Evolutionary conservation across 2,888 invertebrate species (phyloP), one percentile per base, ranked within the genome.

Genomic region (Drosophila quinaria): DNA sequence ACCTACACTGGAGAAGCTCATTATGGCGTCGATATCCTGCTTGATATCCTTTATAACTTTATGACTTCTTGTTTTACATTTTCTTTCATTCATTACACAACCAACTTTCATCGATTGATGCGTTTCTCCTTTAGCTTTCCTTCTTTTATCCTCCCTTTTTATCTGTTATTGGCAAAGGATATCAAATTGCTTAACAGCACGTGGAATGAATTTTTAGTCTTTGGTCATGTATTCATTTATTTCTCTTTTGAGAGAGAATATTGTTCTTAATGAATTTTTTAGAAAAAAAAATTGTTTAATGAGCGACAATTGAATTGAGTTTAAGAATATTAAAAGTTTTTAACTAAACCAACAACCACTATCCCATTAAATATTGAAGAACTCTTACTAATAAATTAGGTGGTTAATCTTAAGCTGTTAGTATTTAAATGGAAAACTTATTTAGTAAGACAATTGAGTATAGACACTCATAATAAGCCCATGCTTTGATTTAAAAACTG

Each of bases 1-100:
- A 58, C 44, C 33, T 37, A 33, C 44, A 42, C 33, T 39, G 52
- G 9, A 63, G 39, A 11, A 59, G 62, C 74, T 77, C 77, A 77
- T 77, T 77, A 77, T 47, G 74, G 62, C 70, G 11, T 63, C 66
- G 63, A 77, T 77, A 77, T 74, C 62, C 74, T 66, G 70, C 66
- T 61, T 63, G 77, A 74, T 76, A 77, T 66, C 70, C 76, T 70
- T 77, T 76, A 76, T 74, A 74, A 60, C 74, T 64, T 74, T 76
- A 73, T 77, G 77, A 58, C 65, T 74, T 62, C 62, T 76, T 65
- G 55, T 74, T 60, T 70, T 70, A 71, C 74, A 74, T 56, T 60
- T 52, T 68, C 64, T 35, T 56, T 63, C 55, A 42, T 25, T 73
- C 70, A 62, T 76, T 76, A 65, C 29, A 31, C 33, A 35, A 58